phyloP scores from a whole-genome alignment of 1,140 invertebrate genomes.

The Goniozus legneri region DNA sequence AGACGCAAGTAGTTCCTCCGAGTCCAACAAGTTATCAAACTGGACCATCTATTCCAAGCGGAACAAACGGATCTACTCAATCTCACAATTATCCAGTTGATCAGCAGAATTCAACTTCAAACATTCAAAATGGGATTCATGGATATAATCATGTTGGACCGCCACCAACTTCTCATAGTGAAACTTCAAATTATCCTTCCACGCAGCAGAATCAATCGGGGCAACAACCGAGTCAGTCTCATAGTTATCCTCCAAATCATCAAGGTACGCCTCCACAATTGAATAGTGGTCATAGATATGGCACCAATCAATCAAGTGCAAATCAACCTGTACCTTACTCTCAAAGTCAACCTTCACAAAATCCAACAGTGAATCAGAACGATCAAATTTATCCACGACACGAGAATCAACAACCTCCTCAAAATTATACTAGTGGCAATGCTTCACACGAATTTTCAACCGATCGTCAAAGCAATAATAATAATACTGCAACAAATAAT shows the following conservation, averaged over 20 bases:
- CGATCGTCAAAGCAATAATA: conserved; percentile 23
- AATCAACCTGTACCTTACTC: conserved; percentile 29
- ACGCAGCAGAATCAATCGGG: conserved; percentile 18
- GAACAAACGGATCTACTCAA: conserved; percentile 16
- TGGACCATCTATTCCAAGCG: conserved; percentile 10
- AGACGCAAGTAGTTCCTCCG: conserved; percentile 14
- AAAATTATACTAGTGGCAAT: conserved; percentile 28
- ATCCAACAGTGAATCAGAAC: conserved; percentile 24
- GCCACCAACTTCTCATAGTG: conserved; percentile 23
- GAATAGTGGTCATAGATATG: conserved; percentile 26
- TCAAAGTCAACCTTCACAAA: conserved; percentile 21
- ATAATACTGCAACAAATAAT: conserved; percentile 14
- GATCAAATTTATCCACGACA: conserved; percentile 33
- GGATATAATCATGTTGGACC: conserved; percentile 29
- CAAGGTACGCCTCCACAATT: conserved; percentile 16
- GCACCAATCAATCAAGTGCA: conserved; percentile 21
- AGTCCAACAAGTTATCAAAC: conserved; percentile 18
- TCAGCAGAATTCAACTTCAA: conserved; percentile 20
- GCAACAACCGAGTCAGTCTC: conserved; percentile 10
- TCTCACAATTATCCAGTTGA: conserved; percentile 29
- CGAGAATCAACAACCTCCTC: conserved; percentile 27
- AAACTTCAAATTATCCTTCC: conserved; percentile 17
- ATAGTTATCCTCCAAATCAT: conserved; percentile 23
- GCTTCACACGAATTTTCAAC: conserved; percentile 27
- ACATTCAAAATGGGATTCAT: conserved; percentile 25